These are phyloP conservation scores for Harpagoxenus sublaevis DNA, from an alignment of 2,888 invertebrate genomes.

Conservation along the genomic window DNA sequence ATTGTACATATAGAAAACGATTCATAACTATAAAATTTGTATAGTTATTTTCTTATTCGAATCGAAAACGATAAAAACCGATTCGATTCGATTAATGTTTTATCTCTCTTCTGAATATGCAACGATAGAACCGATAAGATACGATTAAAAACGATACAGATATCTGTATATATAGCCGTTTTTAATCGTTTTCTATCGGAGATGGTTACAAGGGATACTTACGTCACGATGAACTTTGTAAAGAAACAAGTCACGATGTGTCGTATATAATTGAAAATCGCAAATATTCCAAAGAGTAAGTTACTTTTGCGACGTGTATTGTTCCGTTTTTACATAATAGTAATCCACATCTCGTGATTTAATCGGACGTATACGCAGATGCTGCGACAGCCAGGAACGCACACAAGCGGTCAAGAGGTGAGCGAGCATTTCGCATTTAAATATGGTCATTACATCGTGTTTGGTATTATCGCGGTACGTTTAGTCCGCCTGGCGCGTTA, in stretches of 20 bases:
- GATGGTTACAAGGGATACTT: constrained; percentile 78
- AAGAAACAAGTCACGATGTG: constrained; percentile 3
- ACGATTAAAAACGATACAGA: no score
- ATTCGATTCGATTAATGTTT: no score
- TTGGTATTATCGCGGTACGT: constrained; percentile 69
- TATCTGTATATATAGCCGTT: no score
- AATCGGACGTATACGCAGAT: neutral
- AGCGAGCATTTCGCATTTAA: constrained; percentile 67
- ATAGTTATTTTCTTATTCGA: no score
- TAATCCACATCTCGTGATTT: constrained; percentile 61
- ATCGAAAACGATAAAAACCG: no score
- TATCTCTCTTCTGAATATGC: no score
- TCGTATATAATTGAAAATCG: constrained; percentile 7
- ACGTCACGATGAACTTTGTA: neutral
- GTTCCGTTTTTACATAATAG: constrained; percentile 47
- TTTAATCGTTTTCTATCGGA: no score
- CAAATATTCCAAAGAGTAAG: neutral
- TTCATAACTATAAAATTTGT: no score
- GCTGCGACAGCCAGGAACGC: constrained; percentile 13
- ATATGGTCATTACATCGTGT: constrained; percentile 81
- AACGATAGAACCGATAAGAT: no score
- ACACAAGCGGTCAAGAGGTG: neutral
- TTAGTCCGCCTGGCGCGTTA: constrained; percentile 71
- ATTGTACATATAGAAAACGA: no score
- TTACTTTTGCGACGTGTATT: constrained; percentile 19